phyloP scores from a whole-genome alignment of 2,888 invertebrate species.

The Elegia similella region DNA sequence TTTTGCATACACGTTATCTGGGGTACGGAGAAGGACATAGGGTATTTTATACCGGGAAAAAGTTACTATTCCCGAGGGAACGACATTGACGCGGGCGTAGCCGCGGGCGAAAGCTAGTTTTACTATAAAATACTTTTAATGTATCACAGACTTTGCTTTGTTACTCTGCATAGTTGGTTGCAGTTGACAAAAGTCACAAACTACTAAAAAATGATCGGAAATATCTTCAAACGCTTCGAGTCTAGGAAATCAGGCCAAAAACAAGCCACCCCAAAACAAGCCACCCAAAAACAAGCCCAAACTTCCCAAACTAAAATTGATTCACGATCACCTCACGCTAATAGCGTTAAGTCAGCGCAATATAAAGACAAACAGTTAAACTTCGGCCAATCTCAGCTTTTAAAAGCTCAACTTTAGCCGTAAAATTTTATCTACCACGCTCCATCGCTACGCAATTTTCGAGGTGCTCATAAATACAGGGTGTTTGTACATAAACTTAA shows the following conservation, averaged over 20 bases:
- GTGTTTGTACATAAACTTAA: conserved; percentile 44
- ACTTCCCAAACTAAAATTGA: conserved; percentile 7
- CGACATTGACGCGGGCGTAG: no score
- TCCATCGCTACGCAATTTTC: conserved; percentile 43
- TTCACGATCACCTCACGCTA: conserved; percentile 9
- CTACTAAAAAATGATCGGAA: background rate
- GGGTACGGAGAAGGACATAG: no score
- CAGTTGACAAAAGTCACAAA: background rate
- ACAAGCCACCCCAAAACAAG: background rate
- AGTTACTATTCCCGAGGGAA: no score
- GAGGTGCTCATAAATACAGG: conserved; percentile 38
- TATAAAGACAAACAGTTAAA: conserved; percentile 36
- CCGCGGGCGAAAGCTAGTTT: no score
- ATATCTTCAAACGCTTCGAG: background rate
- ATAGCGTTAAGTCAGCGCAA: conserved; percentile 14
- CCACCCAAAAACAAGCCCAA: background rate
- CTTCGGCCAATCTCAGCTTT: conserved; percentile 30
- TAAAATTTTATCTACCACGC: conserved; percentile 47
- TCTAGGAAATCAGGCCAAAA: background rate
- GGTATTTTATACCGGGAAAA: no score
- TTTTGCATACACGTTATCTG: no score
- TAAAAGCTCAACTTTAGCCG: conserved; percentile 42
- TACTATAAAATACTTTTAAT: no score
- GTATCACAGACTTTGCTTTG: no score
- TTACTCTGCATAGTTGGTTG: no score